A percentile compares a stretch with the other conserved stretches of the same genome.
These are phyloP conservation scores for Ormyrus nitidulus DNA, from an alignment of 2,888 invertebrate genomes.

Conservation along the genomic window DNA sequence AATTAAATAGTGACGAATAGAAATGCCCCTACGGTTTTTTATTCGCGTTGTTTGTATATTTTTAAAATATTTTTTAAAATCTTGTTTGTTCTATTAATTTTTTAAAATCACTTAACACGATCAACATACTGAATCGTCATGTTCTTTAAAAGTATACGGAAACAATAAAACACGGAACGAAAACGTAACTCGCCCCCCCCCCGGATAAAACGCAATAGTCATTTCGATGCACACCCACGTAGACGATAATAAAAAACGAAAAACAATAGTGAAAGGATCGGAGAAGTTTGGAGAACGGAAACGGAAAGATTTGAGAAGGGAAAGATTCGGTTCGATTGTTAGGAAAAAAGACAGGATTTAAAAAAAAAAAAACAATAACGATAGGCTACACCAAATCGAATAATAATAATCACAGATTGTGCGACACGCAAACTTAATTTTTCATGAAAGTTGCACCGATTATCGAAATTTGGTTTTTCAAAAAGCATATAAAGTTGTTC, in stretches of 20 bases:
- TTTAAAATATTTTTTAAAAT: constrained; percentile 50
- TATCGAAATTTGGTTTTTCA: constrained; percentile 51
- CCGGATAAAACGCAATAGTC: constrained; percentile 40
- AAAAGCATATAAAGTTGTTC: neutral
- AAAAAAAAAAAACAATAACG: constrained; percentile 44
- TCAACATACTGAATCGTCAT: constrained; percentile 38
- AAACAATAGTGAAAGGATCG: constrained; percentile 43
- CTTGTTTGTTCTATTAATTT: constrained; percentile 55
- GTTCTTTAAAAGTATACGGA: constrained; percentile 39
- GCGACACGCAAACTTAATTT: constrained; percentile 52
- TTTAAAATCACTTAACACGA: constrained; percentile 36
- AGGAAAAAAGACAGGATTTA: constrained; percentile 52
- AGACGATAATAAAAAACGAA: constrained; percentile 19
- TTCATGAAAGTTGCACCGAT: constrained; percentile 51
- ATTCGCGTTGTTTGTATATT: constrained; percentile 53
- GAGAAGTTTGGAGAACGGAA: constrained; percentile 14
- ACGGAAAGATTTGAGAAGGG: constrained; percentile 15
- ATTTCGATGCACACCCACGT: constrained; percentile 54
- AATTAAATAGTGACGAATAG: constrained; percentile 54
- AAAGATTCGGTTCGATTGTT: constrained; percentile 33
- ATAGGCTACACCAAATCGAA: constrained; percentile 53
- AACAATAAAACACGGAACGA: constrained; percentile 30
- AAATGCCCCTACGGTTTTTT: constrained; percentile 41
- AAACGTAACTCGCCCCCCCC: constrained; percentile 14
- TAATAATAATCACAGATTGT: constrained; percentile 58